A percentile compares a stretch with the other conserved stretches of the same genome.
These are phyloP conservation scores for Oryzias celebensis DNA, from an alignment of 2,113 vertebrate genomes.

Conservation along the genomic window DNA sequence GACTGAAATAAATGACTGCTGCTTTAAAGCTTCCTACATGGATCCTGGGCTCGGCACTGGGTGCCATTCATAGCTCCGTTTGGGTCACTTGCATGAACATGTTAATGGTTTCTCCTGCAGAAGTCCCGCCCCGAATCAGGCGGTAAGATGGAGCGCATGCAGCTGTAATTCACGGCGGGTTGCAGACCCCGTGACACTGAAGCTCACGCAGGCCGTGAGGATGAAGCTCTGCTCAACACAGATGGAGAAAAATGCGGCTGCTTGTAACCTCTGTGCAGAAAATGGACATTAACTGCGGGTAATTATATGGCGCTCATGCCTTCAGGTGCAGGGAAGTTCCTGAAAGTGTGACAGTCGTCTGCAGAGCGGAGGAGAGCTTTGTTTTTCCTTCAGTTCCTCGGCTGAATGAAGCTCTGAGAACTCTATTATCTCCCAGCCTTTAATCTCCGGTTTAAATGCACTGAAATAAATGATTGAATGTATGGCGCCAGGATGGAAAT, in stretches of 20 bases:
- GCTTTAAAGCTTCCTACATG: background rate
- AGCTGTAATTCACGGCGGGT: constrained; percentile 20
- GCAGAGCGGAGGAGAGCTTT: constrained; percentile 19
- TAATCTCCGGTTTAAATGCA: constrained; percentile 64
- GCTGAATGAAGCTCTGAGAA: constrained; percentile 30
- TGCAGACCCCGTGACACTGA: constrained; percentile 4
- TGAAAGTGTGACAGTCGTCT: constrained; percentile 26
- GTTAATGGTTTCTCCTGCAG: too few relatives aligned
- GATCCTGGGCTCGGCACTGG: background rate
- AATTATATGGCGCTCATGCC: constrained; percentile 23
- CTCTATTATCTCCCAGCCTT: constrained; percentile 56
- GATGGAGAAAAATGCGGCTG: background rate
- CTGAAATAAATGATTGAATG: constrained; percentile 64
- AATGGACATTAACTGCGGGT: constrained; percentile 14
- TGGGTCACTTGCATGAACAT: too few relatives aligned
- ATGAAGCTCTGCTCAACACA: constrained; percentile 1
- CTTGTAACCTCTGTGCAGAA: background rate
- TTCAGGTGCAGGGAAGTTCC: constrained; percentile 24
- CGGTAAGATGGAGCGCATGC: background rate
- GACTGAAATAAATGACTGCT: constrained; percentile 45
- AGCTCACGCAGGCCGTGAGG: constrained; percentile 1
- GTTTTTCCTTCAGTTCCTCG: constrained; percentile 33
- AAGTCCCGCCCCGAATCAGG: too few relatives aligned
- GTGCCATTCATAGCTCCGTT: too few relatives aligned
- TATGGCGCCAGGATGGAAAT: constrained; percentile 55